Evolutionary conservation across 2,888 invertebrate species (phyloP), one percentile per base, ranked within the genome.

Genomic region (Nomada flava): DNA sequence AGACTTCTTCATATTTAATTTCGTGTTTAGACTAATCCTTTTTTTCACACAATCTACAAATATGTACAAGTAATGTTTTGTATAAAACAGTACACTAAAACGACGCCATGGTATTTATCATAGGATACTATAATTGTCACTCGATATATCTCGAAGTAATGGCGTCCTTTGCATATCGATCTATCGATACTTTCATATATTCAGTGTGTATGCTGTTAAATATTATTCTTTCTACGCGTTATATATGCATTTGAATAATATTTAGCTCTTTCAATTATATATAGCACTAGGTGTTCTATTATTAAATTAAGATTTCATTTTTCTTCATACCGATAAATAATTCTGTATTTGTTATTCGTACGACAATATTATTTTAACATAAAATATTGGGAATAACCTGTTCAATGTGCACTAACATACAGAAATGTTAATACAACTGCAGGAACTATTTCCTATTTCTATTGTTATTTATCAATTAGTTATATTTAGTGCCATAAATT

Each of bases 1-100:
- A 36, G 92, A 90, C 71, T 90, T 92, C 60, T 76, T 90, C 92
- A 92, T 92, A 69, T 83, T 76, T 0, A 18, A 65, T 68, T 20
- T 69, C 10, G 55, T 53, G 4, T 70, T 52, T 62, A 69, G 42
- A 36, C 59, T 76, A 79, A 55, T 20, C 0, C n/a, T 23, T 26
- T 36, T 36, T 44, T 59, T 57, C 62, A 74, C 55, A 74, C 11
- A 72, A 67, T 71, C 72, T 77, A 79, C 52, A 60, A 71, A 68
- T 84, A 79, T 84, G 79, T 84, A 84, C 76, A 84, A 79, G 36
- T 50, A 70, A 65, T 60, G 26, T 64, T 68, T 26, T 20, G 20
- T 74, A 84, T 18, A 73, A 76, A 73, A 64, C 73, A 53, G 68
- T 79, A 74, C 26, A 84, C 63, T 79, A 74, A 72, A 62, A 59